Base-by-base conservation (phyloP, 2,888 invertebrate genomes). In the Ochropleura plecta region DNA sequence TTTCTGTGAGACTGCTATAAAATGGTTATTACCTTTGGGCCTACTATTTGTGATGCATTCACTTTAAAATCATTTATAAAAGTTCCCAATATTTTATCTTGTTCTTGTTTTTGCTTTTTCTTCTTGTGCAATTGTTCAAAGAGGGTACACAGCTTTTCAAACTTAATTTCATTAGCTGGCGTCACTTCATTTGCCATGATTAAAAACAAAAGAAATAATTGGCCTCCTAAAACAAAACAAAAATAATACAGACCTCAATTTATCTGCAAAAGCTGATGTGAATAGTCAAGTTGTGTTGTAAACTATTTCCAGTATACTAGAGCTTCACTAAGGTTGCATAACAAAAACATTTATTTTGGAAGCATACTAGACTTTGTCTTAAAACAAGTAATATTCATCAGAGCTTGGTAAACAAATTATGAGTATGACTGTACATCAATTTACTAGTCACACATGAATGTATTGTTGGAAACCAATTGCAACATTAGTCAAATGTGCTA, bases 81-180 rank as follows among this genome's bases (percentile, higher is more conserved):
- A 64, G 92, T 93, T 60, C 88, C 89, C 67, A 97, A 89, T 65
- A 96, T 91, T 77, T 92, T 93, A 59, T 91, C 91, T 93, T 97
- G 97, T 70, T 95, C 94, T 68, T 94, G 93, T 70, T 91, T 93
- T 70, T 92, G 90, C 69, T 90, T 93, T 87, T 93, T 96, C 67
- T 92, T 93, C 88, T 94, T 96, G 63, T 93, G 92, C 62, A 98
- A 94, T 86, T 96, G 96, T 85, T 98, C 98, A 79, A 98, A 96
- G 40, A 97, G 88, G 44, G 92, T 88, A 89, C 97, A 97, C n/a
- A 98, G 91, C 51, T 96, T 93, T 82, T 92, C 93, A 89, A 97
- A 98, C 82, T 91, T 85, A 78, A 97, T 92, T 68, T 91, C 86
- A 83, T 94, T 92, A 48, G 92, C 95, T 42, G 83, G 81, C 7